Evolutionary conservation across 2,113 vertebrate species (phyloP).

Genomic region (Mormoops blainvillei): DNA sequence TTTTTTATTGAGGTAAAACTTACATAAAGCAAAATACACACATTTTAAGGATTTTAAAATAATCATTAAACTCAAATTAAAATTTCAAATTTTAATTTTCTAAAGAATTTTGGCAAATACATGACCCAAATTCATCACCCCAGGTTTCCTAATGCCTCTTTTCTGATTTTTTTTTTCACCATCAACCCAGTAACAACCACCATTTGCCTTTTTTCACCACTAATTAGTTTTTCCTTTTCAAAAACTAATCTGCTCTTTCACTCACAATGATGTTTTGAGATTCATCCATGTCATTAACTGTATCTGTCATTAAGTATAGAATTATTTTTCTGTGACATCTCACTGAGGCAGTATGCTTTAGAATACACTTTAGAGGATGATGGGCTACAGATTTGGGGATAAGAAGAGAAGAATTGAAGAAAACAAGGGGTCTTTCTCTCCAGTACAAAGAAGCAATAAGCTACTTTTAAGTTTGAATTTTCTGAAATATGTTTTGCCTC

Average conservation of each 20-base stretch:
- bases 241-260: background rate
- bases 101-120: background rate
- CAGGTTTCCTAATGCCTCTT: accelerated
- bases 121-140: background rate
- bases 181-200: background rate
- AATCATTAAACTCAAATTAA: background rate
- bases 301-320: background rate
- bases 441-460: background rate
- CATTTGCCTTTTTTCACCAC: background rate
- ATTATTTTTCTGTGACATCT: background rate
- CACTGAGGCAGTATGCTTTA: background rate
- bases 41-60: background rate
- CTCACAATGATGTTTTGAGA: background rate
- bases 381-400: background rate
- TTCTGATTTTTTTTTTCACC: background rate
- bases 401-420: background rate
- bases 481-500: background rate
- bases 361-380: background rate
- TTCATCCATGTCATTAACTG: background rate
- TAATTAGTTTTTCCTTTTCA: background rate
- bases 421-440: background rate
- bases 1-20: background rate
- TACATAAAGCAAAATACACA: background rate
- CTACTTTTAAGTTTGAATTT: background rate
- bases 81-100: background rate